Percentiles rank a stretch among this genome's conserved stretches.
phyloP scores from a whole-genome alignment of 2,888 invertebrate species.

The Chrysopilus asiliformis region DNA sequence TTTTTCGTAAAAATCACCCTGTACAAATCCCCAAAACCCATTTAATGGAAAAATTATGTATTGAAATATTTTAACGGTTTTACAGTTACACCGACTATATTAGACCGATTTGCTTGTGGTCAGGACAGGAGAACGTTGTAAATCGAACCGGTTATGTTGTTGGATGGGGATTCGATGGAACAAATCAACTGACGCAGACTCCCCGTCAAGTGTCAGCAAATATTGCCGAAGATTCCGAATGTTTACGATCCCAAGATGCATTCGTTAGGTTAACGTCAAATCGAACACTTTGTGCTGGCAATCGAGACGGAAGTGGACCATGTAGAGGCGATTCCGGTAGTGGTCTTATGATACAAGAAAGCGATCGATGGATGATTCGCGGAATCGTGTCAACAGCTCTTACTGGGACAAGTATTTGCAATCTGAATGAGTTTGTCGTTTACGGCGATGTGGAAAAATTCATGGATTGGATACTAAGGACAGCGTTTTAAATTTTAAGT shows the following conservation, averaged over 20 bases:
- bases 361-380: conserved; percentile 36
- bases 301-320: conserved; percentile 28
- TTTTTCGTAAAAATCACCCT: no score
- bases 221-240: conserved; percentile 39
- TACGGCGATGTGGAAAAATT: conserved; percentile 52
- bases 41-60: no score
- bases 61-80: neutral
- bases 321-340: conserved; percentile 47
- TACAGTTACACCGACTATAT: conserved; percentile 32
- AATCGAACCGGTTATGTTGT: conserved; percentile 39
- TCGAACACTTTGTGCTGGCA: conserved; percentile 32
- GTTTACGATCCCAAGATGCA: conserved; percentile 36
- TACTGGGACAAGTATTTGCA: conserved; percentile 36
- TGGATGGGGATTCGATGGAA: conserved; percentile 40
- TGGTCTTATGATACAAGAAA: conserved; percentile 37
- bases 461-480: conserved; percentile 45
- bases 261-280: conserved; percentile 31
- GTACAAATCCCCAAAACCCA: no score
- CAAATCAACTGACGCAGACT: conserved; percentile 22
- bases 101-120: conserved; percentile 44
- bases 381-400: conserved; percentile 40
- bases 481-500: no score
- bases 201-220: conserved; percentile 37
- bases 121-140: conserved; percentile 27
- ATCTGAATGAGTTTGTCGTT: conserved; percentile 46